These are phyloP conservation scores for Onchidella celtica DNA, from an alignment of 2,888 invertebrate species.

Conservation along the genomic window DNA sequence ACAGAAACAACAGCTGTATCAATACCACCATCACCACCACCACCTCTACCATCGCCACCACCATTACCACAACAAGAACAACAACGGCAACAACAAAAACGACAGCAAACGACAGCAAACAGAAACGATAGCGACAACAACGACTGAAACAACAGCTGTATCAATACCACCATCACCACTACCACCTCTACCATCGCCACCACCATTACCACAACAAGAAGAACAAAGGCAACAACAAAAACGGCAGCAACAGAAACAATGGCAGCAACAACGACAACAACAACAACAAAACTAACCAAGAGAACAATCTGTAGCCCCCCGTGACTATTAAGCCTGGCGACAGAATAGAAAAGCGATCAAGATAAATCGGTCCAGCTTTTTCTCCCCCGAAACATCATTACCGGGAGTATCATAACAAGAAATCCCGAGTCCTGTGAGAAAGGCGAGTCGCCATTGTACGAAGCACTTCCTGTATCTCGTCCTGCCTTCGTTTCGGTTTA, in stretches of 20 bases:
- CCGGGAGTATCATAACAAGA: constrained; percentile 11
- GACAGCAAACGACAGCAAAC: too few species aligned
- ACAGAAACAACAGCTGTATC: too few species aligned
- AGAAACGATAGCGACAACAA: too few species aligned
- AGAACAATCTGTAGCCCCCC: neutral
- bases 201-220: too few species aligned
- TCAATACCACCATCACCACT: too few species aligned
- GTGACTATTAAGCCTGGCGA: constrained; percentile 9
- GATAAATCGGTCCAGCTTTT: constrained; percentile 15
- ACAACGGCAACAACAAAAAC: too few species aligned
- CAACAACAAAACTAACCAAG: neutral
- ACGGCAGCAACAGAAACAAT: neutral
- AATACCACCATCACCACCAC: too few species aligned
- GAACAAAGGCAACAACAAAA: neutral
- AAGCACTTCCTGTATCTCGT: constrained; percentile 31
- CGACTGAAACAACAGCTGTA: too few species aligned
- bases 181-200: too few species aligned
- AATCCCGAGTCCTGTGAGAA: constrained; percentile 22
- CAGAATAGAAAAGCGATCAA: constrained; percentile 29
- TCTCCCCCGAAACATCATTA: constrained; percentile 15
- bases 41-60: too few species aligned
- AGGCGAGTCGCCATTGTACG: constrained; percentile 35
- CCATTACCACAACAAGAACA: too few species aligned
- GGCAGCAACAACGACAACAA: neutral
- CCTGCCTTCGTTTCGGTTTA: constrained; percentile 27